Conservation (phyloP, 2,797 vertebrate genomes). For the Poecilia wingei region DNA sequence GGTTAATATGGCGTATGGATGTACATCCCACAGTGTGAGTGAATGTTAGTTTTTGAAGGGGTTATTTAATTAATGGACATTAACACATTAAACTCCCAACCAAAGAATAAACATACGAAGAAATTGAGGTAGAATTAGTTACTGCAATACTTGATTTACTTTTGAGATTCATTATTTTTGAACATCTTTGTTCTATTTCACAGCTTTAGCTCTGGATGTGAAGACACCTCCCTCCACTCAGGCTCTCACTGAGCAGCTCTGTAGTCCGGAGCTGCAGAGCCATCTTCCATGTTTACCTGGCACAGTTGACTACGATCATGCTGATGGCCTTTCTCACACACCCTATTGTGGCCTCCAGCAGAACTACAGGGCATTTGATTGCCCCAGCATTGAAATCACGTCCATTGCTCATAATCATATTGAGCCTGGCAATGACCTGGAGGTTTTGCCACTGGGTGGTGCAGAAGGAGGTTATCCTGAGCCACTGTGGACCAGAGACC, state of each 20-base stretch:
- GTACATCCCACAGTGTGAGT: background rate
- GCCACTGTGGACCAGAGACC: conserved; percentile 60
- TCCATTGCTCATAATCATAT: conserved; percentile 74
- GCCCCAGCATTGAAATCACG: conserved; percentile 95
- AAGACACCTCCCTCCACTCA: conserved; percentile 81
- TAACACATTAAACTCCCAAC: background rate
- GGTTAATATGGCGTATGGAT: too few relatives aligned
- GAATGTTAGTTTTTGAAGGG: background rate
- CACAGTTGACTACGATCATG: conserved; percentile 78
- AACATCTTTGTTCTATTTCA: conserved; percentile 2
- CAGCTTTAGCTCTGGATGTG: conserved; percentile 86
- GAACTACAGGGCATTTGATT: conserved; percentile 90
- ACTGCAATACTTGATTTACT: background rate
- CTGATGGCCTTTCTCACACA: conserved; percentile 73
- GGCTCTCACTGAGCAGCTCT: conserved; percentile 81
- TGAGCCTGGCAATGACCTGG: conserved; percentile 48
- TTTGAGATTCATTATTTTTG: background rate
- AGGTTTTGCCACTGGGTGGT: conserved; percentile 26
- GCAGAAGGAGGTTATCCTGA: conserved; percentile 63
- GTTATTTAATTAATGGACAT: background rate
- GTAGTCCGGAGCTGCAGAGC: conserved; percentile 81
- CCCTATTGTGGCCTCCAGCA: conserved; percentile 78
- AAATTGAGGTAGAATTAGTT: background rate
- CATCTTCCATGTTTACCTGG: conserved; percentile 75
- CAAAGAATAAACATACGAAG: background rate